A percentile compares a stretch with the other conserved stretches of the same genome.
These are phyloP conservation scores for Netelia melanura DNA, from an alignment of 2,888 invertebrate species.

Conservation along the genomic window DNA sequence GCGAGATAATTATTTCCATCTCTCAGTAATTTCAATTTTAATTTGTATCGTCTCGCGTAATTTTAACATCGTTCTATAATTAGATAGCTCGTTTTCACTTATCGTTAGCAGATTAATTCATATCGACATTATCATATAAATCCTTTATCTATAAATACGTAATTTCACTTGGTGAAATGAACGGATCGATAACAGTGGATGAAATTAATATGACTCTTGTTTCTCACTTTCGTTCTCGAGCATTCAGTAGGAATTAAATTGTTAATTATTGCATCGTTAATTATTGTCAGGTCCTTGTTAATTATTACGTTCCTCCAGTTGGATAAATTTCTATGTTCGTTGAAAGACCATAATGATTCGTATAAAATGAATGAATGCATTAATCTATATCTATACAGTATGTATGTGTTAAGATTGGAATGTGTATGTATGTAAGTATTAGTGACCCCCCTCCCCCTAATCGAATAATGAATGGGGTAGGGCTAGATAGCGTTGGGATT, in stretches of 20 bases:
- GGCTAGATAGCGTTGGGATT: too few relatives aligned
- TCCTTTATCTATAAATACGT: background rate
- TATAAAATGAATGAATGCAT: background rate
- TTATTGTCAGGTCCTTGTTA: background rate
- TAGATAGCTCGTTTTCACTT: background rate
- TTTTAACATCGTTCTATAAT: background rate
- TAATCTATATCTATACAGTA: background rate
- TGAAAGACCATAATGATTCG: background rate
- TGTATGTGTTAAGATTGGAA: background rate
- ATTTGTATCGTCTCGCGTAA: background rate
- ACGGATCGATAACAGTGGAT: conserved; percentile 4
- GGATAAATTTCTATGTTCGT: background rate
- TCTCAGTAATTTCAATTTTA: background rate
- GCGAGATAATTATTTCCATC: background rate
- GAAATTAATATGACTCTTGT: background rate
- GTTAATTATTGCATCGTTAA: background rate
- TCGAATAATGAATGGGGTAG: background rate
- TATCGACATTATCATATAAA: background rate
- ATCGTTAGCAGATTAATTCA: background rate
- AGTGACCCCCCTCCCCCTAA: background rate
- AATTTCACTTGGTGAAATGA: background rate
- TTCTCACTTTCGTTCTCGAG: background rate
- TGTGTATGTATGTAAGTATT: background rate
- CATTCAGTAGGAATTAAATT: background rate
- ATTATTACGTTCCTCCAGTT: background rate